Conservation (phyloP, 2,113 vertebrate genomes). For the Zosterops borbonicus region DNA sequence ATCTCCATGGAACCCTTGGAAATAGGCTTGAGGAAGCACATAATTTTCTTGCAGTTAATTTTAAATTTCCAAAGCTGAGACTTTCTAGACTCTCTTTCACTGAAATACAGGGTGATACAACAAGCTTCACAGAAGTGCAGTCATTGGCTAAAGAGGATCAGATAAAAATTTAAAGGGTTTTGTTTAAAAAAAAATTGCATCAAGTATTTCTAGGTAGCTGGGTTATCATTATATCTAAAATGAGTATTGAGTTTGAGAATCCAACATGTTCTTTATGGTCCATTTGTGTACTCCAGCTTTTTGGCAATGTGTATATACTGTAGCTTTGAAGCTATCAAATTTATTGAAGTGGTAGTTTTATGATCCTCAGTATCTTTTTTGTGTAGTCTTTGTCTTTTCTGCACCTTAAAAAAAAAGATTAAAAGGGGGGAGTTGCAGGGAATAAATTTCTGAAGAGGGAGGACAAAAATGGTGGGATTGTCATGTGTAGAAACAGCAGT, state of each 20-base stretch:
- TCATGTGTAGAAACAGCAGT: neutral
- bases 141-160: neutral
- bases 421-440: fast-evolving
- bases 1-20: neutral
- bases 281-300: neutral
- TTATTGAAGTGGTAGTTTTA: neutral
- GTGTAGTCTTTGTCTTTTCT: neutral
- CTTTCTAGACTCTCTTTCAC: neutral
- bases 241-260: neutral
- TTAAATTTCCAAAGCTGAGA: neutral
- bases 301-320: neutral
- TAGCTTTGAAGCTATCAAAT: neutral
- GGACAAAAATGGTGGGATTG: neutral
- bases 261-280: neutral
- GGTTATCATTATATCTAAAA: neutral
- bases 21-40: neutral
- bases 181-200: neutral
- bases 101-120: neutral
- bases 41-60: neutral
- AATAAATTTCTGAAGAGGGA: neutral
- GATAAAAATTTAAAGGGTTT: neutral
- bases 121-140: neutral
- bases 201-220: neutral
- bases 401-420: neutral
- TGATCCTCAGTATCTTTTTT: neutral